phyloP scores from a whole-genome alignment of 2,797 vertebrate genomes.

The Sebastes iracundus region DNA sequence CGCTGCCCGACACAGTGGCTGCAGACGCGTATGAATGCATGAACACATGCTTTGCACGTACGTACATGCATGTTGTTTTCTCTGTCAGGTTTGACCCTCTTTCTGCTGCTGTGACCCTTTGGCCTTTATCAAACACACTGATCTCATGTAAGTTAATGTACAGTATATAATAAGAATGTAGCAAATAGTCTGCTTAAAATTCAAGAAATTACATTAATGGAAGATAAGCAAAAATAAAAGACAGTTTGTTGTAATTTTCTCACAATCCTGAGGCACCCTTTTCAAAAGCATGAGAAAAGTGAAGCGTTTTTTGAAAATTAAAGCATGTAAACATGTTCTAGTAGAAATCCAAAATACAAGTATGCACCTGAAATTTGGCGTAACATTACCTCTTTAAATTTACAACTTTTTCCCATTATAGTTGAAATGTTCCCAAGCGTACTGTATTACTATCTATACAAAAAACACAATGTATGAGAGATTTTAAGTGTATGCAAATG shows the following conservation, averaged over 20 bases:
- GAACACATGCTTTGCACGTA: not conserved
- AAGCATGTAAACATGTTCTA: too few species aligned
- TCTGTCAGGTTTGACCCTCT: not conserved
- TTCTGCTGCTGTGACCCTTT: not conserved
- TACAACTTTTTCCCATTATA: not conserved
- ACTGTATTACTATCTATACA: not conserved
- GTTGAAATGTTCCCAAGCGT: not conserved
- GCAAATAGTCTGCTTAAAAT: not conserved
- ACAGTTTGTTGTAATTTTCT: not conserved
- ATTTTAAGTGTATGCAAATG: too few species aligned
- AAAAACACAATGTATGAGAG: not conserved
- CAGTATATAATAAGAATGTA: not conserved
- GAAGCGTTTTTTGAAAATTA: too few species aligned
- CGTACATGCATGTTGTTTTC: not conserved
- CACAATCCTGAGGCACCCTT: not conserved
- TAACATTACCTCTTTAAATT: too few species aligned
- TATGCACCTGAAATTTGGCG: too few species aligned
- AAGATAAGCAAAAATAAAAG: not conserved
- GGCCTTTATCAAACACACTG: not conserved
- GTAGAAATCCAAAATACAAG: too few species aligned
- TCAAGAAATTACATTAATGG: not conserved
- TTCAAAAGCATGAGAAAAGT: not conserved
- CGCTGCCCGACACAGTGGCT: slow-evolving; percentile 61
- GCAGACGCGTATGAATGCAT: slow-evolving; percentile 65
- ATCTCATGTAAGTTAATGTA: not conserved